These are phyloP conservation scores for Tryphoninae sp. DNA, from an alignment of 2,888 invertebrate genomes.

Conservation along the genomic window DNA sequence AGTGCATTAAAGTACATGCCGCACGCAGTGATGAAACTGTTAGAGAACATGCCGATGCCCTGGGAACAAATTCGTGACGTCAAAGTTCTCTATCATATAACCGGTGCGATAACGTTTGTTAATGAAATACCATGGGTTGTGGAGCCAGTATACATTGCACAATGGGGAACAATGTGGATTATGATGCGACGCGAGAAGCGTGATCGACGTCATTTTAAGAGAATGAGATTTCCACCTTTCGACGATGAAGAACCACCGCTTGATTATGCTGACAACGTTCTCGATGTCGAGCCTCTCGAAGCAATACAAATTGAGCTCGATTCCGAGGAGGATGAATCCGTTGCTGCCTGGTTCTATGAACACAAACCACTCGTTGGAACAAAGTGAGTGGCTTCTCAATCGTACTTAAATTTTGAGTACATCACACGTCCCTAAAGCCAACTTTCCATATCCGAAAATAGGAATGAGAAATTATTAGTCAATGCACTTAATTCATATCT, in stretches of 20 bases:
- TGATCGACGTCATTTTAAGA: constrained; percentile 98
- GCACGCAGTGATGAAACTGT: constrained; percentile 98
- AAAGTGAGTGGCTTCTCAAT: constrained; percentile 83
- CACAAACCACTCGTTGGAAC: constrained; percentile 97
- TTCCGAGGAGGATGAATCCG: constrained; percentile 94
- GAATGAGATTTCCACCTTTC: constrained; percentile 99
- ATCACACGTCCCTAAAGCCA: not conserved
- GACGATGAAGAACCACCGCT: constrained; percentile 99
- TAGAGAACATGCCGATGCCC: constrained; percentile 99
- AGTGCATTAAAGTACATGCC: constrained; percentile 99
- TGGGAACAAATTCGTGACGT: constrained; percentile 99
- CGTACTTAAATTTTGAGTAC: not conserved
- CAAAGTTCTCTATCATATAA: constrained; percentile 97
- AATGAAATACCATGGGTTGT: constrained; percentile 99
- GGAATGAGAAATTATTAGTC: not conserved
- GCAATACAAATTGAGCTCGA: constrained; percentile 99
- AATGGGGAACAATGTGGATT: constrained; percentile 99
- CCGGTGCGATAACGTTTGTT: constrained; percentile 99
- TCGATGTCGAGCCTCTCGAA: constrained; percentile 99
- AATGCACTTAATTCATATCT: no score
- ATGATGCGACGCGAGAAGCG: constrained; percentile 99
- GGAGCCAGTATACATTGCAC: constrained; percentile 99
- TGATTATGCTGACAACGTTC: constrained; percentile 99
- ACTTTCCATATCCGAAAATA: not conserved
- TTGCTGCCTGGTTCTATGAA: constrained; percentile 99